Conservation (phyloP, 2,888 invertebrate species). For the Eumacrocentrus americanus region DNA sequence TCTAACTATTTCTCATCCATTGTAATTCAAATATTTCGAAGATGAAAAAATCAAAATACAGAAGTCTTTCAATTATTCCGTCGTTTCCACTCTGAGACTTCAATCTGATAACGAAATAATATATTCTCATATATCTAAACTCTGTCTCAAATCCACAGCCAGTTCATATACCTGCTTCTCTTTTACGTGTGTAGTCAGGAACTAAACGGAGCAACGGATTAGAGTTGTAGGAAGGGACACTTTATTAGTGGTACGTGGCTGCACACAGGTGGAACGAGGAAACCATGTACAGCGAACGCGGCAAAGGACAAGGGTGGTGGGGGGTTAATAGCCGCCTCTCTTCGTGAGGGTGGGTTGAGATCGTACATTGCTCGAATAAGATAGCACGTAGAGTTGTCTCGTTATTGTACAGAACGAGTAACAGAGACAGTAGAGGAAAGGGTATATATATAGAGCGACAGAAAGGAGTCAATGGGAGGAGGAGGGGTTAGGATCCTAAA, state of each 20-base stretch:
- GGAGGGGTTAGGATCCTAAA: too few relatives aligned
- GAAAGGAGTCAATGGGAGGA: too few relatives aligned
- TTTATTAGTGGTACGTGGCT: slow-evolving; percentile 58
- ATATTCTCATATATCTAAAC: too few relatives aligned
- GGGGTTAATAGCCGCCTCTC: slow-evolving; percentile 35
- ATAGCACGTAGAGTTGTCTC: neutral
- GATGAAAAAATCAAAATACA: too few relatives aligned
- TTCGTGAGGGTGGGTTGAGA: neutral
- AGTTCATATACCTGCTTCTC: too few relatives aligned
- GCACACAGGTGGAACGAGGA: slow-evolving; percentile 29
- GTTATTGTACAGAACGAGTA: neutral
- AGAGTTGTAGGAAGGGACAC: slow-evolving; percentile 42
- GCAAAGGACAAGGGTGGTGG: slow-evolving; percentile 38
- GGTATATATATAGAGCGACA: slow-evolving; percentile 12
- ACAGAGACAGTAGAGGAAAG: neutral
- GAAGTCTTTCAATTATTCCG: too few relatives aligned
- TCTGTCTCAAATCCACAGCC: too few relatives aligned
- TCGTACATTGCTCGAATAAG: slow-evolving; percentile 1
- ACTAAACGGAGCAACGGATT: neutral
- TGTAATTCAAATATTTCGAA: too few relatives aligned
- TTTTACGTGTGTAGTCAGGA: neutral
- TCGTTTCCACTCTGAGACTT: too few relatives aligned
- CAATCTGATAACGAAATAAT: too few relatives aligned
- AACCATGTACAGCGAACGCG: slow-evolving; percentile 29
- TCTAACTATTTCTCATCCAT: too few relatives aligned